Conservation (phyloP, 2,888 invertebrate genomes). For the Perizoma flavofasciatum region DNA sequence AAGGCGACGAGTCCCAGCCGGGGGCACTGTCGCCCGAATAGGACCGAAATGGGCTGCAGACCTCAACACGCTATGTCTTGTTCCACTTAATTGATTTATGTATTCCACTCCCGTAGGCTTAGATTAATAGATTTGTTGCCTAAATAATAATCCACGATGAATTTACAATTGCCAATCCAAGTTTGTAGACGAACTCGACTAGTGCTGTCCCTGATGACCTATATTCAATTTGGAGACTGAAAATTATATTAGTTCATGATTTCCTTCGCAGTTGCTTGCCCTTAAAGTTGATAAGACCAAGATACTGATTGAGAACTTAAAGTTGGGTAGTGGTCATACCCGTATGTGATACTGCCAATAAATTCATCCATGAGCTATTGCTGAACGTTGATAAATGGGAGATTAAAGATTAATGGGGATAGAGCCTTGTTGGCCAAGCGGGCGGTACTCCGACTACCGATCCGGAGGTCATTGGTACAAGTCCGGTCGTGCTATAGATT, state of each 20-base stretch:
- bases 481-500: too few relatives aligned
- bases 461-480: too few relatives aligned
- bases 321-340: too few relatives aligned
- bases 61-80: conserved; percentile 72
- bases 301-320: too few relatives aligned
- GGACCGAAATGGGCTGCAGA: conserved; percentile 65
- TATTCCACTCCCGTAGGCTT: conserved; percentile 62
- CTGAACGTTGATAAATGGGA: too few relatives aligned
- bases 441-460: too few relatives aligned
- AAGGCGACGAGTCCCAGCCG: conserved; percentile 66
- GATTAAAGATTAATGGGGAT: too few relatives aligned
- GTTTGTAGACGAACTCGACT: conserved; percentile 37
- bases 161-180: conserved; percentile 64
- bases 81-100: conserved; percentile 78
- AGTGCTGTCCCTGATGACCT: conserved; percentile 1
- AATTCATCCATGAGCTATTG: too few relatives aligned
- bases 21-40: conserved; percentile 67
- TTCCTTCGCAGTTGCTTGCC: neutral
- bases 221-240: conserved; percentile 6
- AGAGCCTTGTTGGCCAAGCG: too few relatives aligned
- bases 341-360: too few relatives aligned
- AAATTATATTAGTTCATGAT: conserved; percentile 2
- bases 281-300: too few relatives aligned
- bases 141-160: conserved; percentile 71
- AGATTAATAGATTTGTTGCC: conserved; percentile 76